Evolutionary conservation across 2,888 invertebrate genomes (phyloP), one percentile per base, ranked within the genome.

Genomic region (Acronicta alni): DNA sequence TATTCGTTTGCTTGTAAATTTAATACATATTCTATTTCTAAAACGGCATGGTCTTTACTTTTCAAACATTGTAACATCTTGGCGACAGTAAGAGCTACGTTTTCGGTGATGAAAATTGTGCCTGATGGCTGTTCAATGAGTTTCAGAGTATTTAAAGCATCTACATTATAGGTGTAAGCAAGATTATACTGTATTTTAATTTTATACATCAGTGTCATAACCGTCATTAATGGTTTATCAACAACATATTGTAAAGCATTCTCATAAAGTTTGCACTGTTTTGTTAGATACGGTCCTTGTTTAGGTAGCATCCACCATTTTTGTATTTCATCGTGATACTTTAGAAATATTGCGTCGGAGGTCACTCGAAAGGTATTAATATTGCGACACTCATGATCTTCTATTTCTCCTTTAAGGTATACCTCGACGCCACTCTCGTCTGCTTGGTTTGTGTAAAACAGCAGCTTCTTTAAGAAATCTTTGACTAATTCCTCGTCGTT

Each of bases 361-460:
- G 45, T 52, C 8, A 38, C 32, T 30, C 42, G 52, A 26, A 68
- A 62, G 6, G 42, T 53, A 0, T 45, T 48, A 0, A 53, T 35
- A 1, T 52, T 52, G 10, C 35, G 38, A 35, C 56, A 32, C 0
- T 46, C 51, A 1, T 56, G 17, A n/a, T 32, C 37, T 17, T 62
- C 37, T 18, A 67, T 67, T 44, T 67, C 67, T 8, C 1, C 10
- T 38, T 15, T 67, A 3, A 67, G 44, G 5, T 56, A 45, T 26
- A 56, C 32, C 23, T 57, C 75, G 2, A 73, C 49, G 0, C 37
- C 32, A 9, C 6, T 15, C 12, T 70, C 61, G 30, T 70, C 55
- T 6, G 64, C 58, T 51, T 74, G 75, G 30, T 59, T 70, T 1
- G 67, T 57, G 16, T 61, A 72, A 57, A 73, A 65, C 7, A 72